These are phyloP conservation scores for Bombylius discolor DNA, from an alignment of 2,888 invertebrate genomes.

Conservation along the genomic window DNA sequence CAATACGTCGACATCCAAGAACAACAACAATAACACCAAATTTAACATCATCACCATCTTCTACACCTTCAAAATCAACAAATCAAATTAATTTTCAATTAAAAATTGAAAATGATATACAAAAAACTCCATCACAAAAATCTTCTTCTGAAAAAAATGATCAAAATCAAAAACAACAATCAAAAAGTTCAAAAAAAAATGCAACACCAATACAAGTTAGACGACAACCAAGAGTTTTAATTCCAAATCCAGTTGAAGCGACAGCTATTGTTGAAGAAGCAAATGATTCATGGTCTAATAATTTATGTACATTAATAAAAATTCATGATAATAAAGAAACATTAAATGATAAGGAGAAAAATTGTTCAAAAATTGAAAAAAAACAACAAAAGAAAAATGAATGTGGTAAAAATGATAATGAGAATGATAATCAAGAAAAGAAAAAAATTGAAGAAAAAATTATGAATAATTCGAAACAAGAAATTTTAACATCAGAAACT, in stretches of 20 bases:
- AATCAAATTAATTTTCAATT: neutral
- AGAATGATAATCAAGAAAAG: neutral
- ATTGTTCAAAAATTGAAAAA: neutral
- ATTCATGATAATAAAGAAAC: neutral
- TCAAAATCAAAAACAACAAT: conserved; percentile 16
- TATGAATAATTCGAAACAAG: neutral
- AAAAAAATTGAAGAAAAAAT: conserved; percentile 4
- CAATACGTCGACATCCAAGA: conserved; percentile 30
- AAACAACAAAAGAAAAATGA: neutral
- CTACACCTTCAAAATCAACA: neutral
- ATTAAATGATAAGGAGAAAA: neutral
- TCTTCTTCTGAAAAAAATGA: conserved; percentile 8
- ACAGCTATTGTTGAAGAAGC: conserved; percentile 26
- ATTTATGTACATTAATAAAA: neutral
- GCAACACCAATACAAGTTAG: conserved; percentile 30
- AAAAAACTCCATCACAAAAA: conserved; percentile 8
- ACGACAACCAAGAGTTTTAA: conserved; percentile 27
- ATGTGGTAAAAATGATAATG: neutral
- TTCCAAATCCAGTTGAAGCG: conserved; percentile 14
- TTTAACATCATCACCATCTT: neutral
- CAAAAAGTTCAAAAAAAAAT: conserved; percentile 10
- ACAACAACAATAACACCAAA: conserved; percentile 5
- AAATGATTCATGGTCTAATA: conserved; percentile 24
- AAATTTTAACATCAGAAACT: neutral
- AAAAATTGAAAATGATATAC: neutral